Base-by-base conservation (phyloP, 2,888 invertebrate genomes). In the Eupsilia transversa region DNA sequence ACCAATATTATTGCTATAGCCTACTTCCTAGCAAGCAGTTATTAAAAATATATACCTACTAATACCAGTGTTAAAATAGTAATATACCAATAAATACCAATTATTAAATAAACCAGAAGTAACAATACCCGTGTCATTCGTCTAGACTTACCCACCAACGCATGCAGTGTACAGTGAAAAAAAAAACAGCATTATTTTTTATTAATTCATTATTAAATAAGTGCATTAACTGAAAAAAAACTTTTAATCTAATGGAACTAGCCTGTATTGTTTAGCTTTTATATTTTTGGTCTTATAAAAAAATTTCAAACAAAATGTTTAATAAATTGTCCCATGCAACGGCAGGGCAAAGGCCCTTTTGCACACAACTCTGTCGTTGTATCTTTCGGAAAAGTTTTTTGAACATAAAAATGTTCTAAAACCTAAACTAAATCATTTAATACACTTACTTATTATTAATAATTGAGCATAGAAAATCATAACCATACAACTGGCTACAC, bases 81-180 rank as follows among this genome's bases (percentile, higher is more conserved):
- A 64, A 64, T 61, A 75, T 56, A 77, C 76, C 59, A 80, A 71
- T 65, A 61, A 65, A 73, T 43, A 56, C 67, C 52, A 78, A 65
- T 74, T 59, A 82, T 69, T 80, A 71, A 82, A 77, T 78, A 73
- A 80, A 87, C 54, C 69, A 78, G 38, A 89, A 90, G 72, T 80
- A 81, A 87, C 87, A 88, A 89, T 89, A 89, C 91, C 92, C 90
- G 84, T 83, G 83, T 67, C 35, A 77, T 89, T 88, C 89, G 84
- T 88, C 89, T 88, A 88, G 82, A 86, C 72, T 78, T 66, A 87
- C 91, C 92, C 90, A 89, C 88, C 77, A 84, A 72, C 61, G 74
- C 89, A 91, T 89, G 90, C 91, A 89, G 43, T 76, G 54, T 59
- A 77, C n/a, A n/a, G n/a, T n/a, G 57, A 81, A 59, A 81, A 76